Evolutionary conservation across 2,888 invertebrate genomes (phyloP), one percentile per base, ranked within the genome.

Genomic region (Aporophyla lueneburgensis): DNA sequence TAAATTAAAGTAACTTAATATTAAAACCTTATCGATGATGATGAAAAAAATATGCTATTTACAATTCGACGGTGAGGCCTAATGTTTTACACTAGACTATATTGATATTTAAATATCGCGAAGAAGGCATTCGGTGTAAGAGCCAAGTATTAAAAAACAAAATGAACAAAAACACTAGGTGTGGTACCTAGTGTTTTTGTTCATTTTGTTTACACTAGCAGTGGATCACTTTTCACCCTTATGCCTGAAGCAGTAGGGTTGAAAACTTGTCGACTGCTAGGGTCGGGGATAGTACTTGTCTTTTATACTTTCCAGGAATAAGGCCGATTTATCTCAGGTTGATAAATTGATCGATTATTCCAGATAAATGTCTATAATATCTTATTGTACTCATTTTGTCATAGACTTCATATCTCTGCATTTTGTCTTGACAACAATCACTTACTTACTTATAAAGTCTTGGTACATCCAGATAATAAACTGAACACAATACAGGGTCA

Each of bases 1-100:
- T 81, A 87, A 86, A 86, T 85, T 71, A 85, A 84, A 66, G 5
- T 70, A 80, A 81, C 63, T 75, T 78, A 78, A 56, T 63, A 56
- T 56, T 62, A 76, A 74, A 62, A 67, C n/a, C 12, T 9, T 76
- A 73, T 73, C n/a, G n/a, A 59, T 71, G 53, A 59, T 71, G 53
- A 33, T 33, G 33, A 33, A 51, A 54, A 54, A 71, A 54, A 16
- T 27, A 51, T 12, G 14, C 16, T 80, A 83, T 78, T 76, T 76
- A 83, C 85, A 83, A 72, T 27, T 40, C 33, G 24, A 59, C 14
- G 33, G 12, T 24, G 16, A 33, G 5, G 53, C 56, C 69, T 70
- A 62, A 61, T 83, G 83, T 81, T 78, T 71, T 12, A 83, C 81
- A 83, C 12, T 71, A 68, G 74, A 66, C 40, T 53, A 27, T 27